A percentile compares a stretch with the other conserved stretches of the same genome.
Conservation (phyloP, 1,140 invertebrate species). For the Leucophenga varia region DNA sequence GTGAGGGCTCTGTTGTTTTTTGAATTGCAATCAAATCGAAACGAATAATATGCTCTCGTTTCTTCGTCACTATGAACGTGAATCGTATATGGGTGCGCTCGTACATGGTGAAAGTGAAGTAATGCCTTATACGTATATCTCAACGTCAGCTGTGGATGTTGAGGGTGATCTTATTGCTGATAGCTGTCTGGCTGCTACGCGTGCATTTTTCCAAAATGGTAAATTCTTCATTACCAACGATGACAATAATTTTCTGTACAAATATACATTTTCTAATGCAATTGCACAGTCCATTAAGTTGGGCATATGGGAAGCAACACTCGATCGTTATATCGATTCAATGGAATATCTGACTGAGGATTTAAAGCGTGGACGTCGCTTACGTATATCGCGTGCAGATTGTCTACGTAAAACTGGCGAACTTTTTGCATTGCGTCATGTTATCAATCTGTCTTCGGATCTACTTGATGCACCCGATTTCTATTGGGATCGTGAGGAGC, state of each 20-base stretch:
- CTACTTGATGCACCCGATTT: conserved; percentile 93
- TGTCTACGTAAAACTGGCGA: conserved; percentile 89
- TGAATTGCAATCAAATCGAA: conserved; percentile 89
- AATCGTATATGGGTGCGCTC: conserved; percentile 68
- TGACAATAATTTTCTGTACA: conserved; percentile 46
- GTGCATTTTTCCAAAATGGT: conserved; percentile 53
- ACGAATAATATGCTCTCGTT: conserved; percentile 75
- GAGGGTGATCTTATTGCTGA: conserved; percentile 46
- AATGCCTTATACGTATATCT: conserved; percentile 74
- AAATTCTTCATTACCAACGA: conserved; percentile 51
- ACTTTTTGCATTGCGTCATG: conserved; percentile 84
- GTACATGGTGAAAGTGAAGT: conserved; percentile 78
- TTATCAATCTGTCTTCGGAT: conserved; percentile 91
- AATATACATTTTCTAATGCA: conserved; percentile 73
- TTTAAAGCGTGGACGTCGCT: conserved; percentile 68
- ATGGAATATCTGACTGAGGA: conserved; percentile 81
- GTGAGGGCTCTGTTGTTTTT: conserved; percentile 86
- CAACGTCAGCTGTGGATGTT: conserved; percentile 36
- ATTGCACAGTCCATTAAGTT: conserved; percentile 90
- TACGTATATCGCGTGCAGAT: conserved; percentile 69
- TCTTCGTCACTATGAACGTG: conserved; percentile 61
- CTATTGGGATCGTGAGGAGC: conserved; percentile 91
- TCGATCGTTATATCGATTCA: conserved; percentile 80
- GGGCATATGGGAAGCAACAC: conserved; percentile 85
- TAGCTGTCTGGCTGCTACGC: conserved; percentile 23